A percentile compares a stretch with the other conserved stretches of the same genome.
These are phyloP conservation scores for Zenarchopterus dispar DNA, from an alignment of 2,797 vertebrate species.

Conservation along the genomic window DNA sequence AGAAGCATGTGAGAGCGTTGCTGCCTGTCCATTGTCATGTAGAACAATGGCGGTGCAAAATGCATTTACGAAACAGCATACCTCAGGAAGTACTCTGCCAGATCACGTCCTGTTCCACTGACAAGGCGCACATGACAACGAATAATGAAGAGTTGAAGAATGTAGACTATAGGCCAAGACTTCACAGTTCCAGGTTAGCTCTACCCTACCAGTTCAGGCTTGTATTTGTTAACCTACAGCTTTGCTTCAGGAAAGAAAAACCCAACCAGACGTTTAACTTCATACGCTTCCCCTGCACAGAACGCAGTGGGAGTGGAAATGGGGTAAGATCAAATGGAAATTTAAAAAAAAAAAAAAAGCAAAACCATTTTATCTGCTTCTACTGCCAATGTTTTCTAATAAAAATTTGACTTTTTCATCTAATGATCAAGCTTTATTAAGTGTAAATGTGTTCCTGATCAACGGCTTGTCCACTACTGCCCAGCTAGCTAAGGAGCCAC, in stretches of 20 bases:
- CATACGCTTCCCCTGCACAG: neutral
- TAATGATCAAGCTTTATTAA: conserved; percentile 27
- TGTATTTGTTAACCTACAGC: neutral
- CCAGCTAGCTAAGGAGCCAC: conserved; percentile 27
- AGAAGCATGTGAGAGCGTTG: conserved; percentile 47
- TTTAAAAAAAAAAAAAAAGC: conserved; percentile 13
- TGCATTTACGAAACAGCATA: conserved; percentile 38
- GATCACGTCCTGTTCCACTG: conserved; percentile 68
- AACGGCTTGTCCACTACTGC: conserved; percentile 36
- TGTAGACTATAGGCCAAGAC: conserved; percentile 5
- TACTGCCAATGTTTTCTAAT: conserved; percentile 1
- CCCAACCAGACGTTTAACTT: neutral
- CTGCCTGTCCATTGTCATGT: conserved; percentile 54
- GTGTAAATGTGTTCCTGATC: conserved; percentile 41
- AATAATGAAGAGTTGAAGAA: conserved; percentile 26
- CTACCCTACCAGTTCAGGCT: neutral
- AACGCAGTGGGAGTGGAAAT: conserved; percentile 2
- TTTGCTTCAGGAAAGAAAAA: conserved; percentile 8
- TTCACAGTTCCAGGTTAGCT: conserved; percentile 1
- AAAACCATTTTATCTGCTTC: conserved; percentile 22
- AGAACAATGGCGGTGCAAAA: conserved; percentile 64
- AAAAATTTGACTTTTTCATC: conserved; percentile 6
- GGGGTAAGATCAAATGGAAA: neutral
- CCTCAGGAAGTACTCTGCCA: conserved; percentile 72
- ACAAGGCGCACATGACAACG: conserved; percentile 32